These are phyloP conservation scores for Hypocryptadius cinnamomeus DNA, from an alignment of 2,113 vertebrate species.

Conservation along the genomic window DNA sequence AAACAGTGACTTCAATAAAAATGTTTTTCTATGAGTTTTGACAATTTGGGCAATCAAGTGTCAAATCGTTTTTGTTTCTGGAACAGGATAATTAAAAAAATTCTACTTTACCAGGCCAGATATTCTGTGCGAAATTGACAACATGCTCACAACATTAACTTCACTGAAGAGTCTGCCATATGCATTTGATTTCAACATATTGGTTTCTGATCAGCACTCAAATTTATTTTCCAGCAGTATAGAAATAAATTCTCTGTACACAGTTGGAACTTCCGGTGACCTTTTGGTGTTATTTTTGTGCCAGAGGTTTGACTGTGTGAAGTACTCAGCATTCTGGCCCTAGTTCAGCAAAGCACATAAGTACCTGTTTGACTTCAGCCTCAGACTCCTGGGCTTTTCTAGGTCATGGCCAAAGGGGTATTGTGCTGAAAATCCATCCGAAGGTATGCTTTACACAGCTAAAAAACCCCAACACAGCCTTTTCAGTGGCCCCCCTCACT, in stretches of 20 bases:
- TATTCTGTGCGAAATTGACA: not conserved
- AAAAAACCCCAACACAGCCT: not conserved
- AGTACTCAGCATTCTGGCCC: not conserved
- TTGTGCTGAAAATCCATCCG: not conserved
- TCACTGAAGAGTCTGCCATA: not conserved
- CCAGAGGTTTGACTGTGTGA: fast-evolving
- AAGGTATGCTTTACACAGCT: not conserved
- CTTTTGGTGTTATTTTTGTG: not conserved
- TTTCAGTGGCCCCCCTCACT: not conserved
- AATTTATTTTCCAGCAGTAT: not conserved
- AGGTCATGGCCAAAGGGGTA: not conserved
- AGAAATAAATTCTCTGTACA: not conserved
- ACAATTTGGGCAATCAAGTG: not conserved
- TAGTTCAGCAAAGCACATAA: not conserved
- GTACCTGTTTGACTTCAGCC: not conserved
- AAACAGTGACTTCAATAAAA: not conserved
- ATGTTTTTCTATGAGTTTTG: not conserved
- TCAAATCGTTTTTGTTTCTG: not conserved
- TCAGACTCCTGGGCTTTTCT: not conserved
- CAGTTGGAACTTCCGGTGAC: not conserved
- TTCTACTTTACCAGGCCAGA: not conserved
- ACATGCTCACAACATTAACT: not conserved
- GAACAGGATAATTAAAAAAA: not conserved
- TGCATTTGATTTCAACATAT: not conserved
- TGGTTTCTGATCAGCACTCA: not conserved